Percentiles rank a stretch among this genome's conserved stretches.
Evolutionary conservation across 2,888 invertebrate genomes (phyloP).

Genomic region (Calliopum simillimum): DNA sequence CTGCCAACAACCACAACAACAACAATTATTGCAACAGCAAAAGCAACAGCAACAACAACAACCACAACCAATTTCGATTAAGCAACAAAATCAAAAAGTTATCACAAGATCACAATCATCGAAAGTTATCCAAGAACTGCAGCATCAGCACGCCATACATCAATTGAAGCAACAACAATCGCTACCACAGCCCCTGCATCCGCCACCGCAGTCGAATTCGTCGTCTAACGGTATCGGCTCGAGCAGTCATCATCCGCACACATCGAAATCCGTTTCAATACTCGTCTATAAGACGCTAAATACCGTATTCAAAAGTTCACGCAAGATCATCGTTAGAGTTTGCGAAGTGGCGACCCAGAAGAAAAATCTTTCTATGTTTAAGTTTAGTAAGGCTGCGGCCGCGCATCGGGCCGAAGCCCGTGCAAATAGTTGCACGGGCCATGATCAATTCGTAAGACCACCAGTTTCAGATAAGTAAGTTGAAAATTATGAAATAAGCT

Average conservation of each 20-base stretch:
- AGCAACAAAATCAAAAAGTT: slow-evolving; percentile 53
- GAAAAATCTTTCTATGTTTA: slow-evolving; percentile 76
- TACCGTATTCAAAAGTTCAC: slow-evolving; percentile 67
- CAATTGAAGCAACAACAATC: slow-evolving; percentile 42
- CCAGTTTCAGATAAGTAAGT: slow-evolving; percentile 69
- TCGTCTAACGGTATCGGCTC: slow-evolving; percentile 45
- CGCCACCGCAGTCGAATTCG: slow-evolving; percentile 43
- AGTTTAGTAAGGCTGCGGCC: slow-evolving; percentile 69
- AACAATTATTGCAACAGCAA: slow-evolving; percentile 33
- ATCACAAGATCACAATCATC: slow-evolving; percentile 63
- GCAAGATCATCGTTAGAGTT: slow-evolving; percentile 67
- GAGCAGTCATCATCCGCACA: slow-evolving; percentile 50
- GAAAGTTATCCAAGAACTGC: slow-evolving; percentile 52
- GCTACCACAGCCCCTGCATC: slow-evolving; percentile 54
- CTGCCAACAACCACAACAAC: slow-evolving; percentile 49
- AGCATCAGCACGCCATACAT: slow-evolving; percentile 36
- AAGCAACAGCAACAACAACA: slow-evolving; percentile 30
- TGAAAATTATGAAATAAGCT: slow-evolving; percentile 27
- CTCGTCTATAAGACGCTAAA: slow-evolving; percentile 67
- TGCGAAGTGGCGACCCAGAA: slow-evolving; percentile 67
- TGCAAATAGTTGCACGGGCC: slow-evolving; percentile 81
- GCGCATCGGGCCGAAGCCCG: slow-evolving; percentile 68
- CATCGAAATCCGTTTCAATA: slow-evolving; percentile 66
- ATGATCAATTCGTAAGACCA: slow-evolving; percentile 83
- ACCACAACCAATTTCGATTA: slow-evolving; percentile 35